These are phyloP conservation scores for Eclectus roratus DNA, from an alignment of 2,113 vertebrate species.

Conservation along the genomic window DNA sequence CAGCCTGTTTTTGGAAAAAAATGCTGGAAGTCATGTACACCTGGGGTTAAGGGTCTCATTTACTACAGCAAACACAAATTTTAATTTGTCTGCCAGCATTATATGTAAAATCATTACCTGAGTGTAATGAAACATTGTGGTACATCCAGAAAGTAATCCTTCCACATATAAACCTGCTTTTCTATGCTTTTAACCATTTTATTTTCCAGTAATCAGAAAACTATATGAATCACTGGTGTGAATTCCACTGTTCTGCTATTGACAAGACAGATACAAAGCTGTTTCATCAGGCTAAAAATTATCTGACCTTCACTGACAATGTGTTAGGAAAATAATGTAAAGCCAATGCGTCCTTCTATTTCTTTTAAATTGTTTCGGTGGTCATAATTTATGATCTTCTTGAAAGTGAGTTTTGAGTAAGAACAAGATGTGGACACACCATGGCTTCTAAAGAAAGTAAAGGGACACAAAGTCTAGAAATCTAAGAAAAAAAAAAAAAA, in stretches of 20 bases:
- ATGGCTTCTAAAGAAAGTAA: background rate
- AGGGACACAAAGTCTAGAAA: background rate
- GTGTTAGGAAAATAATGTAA: background rate
- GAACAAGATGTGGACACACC: background rate
- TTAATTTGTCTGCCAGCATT: background rate
- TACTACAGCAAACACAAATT: background rate
- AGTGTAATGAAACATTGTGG: background rate
- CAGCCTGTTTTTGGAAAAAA: background rate
- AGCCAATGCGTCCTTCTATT: background rate
- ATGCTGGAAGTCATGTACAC: background rate
- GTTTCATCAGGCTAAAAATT: background rate
- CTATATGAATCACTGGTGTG: background rate
- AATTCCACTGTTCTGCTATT: background rate
- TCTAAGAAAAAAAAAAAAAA: background rate
- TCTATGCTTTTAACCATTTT: background rate
- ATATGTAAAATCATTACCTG: background rate
- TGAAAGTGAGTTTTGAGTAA: background rate
- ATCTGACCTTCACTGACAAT: background rate
- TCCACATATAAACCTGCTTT: background rate
- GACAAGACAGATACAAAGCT: background rate
- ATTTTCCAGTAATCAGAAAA: background rate
- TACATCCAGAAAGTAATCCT: background rate
- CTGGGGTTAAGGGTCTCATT: background rate
- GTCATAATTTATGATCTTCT: background rate
- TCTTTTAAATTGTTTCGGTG: background rate